phyloP scores from a whole-genome alignment of 2,797 vertebrate genomes.

The Urosaurus nigricauda region DNA sequence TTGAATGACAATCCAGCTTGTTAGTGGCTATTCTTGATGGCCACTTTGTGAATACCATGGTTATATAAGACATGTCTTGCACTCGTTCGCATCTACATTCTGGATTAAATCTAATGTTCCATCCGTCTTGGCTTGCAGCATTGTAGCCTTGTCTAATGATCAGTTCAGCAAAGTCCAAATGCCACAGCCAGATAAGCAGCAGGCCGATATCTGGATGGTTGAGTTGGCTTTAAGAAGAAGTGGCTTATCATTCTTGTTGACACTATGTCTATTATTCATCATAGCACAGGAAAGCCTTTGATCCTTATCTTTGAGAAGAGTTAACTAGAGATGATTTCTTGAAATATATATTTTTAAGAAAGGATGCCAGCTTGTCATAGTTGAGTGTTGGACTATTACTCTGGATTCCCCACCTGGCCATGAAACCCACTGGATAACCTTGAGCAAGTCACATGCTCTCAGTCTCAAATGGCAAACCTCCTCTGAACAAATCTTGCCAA shows the following conservation, averaged over 20 bases:
- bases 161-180: conserved; percentile 28
- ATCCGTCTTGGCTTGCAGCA: conserved; percentile 34
- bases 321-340: background rate
- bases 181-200: conserved; percentile 20
- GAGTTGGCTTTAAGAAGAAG: conserved; percentile 21
- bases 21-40: conserved; percentile 6
- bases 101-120: conserved; percentile 43
- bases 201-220: conserved; percentile 15
- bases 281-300: background rate
- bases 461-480: too few species aligned
- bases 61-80: conserved; percentile 10
- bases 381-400: too few species aligned
- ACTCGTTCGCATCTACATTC: conserved; percentile 33
- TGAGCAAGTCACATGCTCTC: too few species aligned
- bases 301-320: background rate
- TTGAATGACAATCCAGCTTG: conserved; percentile 11
- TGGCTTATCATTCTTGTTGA: conserved; percentile 2
- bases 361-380: too few species aligned
- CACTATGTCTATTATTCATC: background rate
- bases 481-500: too few species aligned
- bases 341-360: background rate
- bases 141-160: conserved; percentile 16
- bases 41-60: conserved; percentile 6
- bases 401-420: too few species aligned
- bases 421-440: too few species aligned